Evolutionary conservation across 2,888 invertebrate genomes (phyloP).

Genomic region (Mechanitis messenoides): DNA sequence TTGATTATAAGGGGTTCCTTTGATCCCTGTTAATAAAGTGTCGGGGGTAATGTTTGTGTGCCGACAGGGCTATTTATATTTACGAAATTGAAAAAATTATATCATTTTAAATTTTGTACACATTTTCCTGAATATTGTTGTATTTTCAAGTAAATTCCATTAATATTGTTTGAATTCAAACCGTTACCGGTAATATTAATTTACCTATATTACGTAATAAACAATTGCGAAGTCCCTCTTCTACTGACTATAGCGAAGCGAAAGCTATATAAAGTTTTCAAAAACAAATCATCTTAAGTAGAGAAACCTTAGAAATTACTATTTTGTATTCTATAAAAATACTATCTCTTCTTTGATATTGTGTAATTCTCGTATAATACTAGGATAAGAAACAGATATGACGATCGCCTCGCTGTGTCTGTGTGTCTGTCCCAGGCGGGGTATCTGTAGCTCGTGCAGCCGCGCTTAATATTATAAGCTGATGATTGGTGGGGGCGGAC

Average conservation of each 20-base stretch:
- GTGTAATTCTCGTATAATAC: too few relatives aligned
- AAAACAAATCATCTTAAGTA: too few relatives aligned
- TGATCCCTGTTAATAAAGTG: conserved; percentile 13
- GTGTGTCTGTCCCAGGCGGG: conserved; percentile 12
- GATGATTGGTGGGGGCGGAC: conserved; percentile 41
- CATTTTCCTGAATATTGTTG: not conserved
- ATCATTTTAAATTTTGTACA: too few relatives aligned
- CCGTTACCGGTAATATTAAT: conserved; percentile 6
- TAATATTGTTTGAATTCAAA: not conserved
- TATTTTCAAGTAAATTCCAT: not conserved
- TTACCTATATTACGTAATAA: conserved; percentile 30
- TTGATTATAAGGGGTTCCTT: conserved; percentile 17
- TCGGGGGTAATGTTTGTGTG: not conserved
- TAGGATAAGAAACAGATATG: too few relatives aligned
- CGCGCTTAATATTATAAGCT: conserved; percentile 41
- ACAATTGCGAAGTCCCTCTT: conserved; percentile 25
- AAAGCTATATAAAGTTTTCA: conserved; percentile 6
- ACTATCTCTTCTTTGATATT: too few relatives aligned
- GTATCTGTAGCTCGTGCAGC: conserved; percentile 25
- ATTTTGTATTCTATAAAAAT: too few relatives aligned
- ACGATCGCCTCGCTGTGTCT: not conserved
- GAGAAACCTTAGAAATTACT: too few relatives aligned
- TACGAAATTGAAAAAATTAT: too few relatives aligned
- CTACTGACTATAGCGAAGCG: not conserved
- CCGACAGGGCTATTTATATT: too few relatives aligned